Evolutionary conservation across 2,113 vertebrate species (phyloP).

Genomic region (Nycticebus coucang): DNA sequence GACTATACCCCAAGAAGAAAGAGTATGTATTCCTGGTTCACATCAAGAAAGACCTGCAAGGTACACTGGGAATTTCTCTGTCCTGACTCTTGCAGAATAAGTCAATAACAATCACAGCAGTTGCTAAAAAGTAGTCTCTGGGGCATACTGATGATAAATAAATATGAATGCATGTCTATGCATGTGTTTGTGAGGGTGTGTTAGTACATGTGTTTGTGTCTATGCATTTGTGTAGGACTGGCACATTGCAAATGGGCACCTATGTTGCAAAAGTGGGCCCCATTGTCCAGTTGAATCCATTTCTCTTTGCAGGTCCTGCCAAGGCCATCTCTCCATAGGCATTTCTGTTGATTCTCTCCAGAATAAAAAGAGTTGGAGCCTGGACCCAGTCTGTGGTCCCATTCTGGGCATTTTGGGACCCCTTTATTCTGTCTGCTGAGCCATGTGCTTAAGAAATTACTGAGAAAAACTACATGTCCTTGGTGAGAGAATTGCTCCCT

Average conservation of each 20-base stretch:
- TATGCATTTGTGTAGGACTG: not conserved
- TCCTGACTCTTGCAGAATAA: not conserved
- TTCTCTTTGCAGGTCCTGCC: not conserved
- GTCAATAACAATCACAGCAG: not conserved
- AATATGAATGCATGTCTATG: not conserved
- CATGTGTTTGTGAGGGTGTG: fast-evolving
- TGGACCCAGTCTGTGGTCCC: not conserved
- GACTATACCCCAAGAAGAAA: not conserved
- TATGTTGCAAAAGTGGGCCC: not conserved
- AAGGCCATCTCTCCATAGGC: no score
- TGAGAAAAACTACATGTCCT: not conserved
- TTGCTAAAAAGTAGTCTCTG: not conserved
- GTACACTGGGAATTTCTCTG: not conserved
- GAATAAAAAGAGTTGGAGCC: not conserved
- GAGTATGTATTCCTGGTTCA: not conserved
- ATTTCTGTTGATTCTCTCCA: not conserved
- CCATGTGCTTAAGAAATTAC: not conserved
- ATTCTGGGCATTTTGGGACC: no score
- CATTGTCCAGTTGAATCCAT: no score
- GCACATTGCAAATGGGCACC: not conserved
- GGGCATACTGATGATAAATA: not conserved
- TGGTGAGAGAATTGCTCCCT: not conserved
- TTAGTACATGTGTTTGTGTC: not conserved
- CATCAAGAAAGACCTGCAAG: not conserved
- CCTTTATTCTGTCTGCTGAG: not conserved